phyloP scores from a whole-genome alignment of 1,140 invertebrate species.

The Drosophila pachea region DNA sequence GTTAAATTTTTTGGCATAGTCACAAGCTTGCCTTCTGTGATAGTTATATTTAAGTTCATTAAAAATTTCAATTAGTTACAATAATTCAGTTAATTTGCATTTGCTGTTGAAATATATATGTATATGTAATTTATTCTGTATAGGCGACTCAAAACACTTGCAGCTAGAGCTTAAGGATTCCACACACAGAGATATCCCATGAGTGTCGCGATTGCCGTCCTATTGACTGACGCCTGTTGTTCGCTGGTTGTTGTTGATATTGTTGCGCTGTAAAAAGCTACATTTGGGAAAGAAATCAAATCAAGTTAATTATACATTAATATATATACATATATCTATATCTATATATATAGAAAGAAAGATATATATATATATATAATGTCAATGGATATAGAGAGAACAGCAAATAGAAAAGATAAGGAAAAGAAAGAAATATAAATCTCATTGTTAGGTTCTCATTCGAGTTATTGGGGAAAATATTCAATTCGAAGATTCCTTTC shows the following conservation, averaged over 20 bases:
- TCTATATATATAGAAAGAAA: no score
- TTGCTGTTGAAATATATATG: conserved; percentile 46
- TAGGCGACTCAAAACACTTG: conserved; percentile 46
- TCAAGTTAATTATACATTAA: conserved; percentile 68
- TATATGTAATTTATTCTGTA: conserved; percentile 35
- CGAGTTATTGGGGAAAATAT: conserved; percentile 44
- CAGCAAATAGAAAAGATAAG: conserved; percentile 50
- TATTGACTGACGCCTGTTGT: conserved; percentile 43
- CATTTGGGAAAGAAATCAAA: conserved; percentile 76
- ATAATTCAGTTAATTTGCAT: conserved; percentile 58
- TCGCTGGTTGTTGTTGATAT: conserved; percentile 36
- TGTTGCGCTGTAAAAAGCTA: conserved; percentile 69
- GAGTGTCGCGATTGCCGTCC: conserved; percentile 29
- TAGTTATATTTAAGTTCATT: conserved; percentile 65
- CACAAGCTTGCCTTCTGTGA: conserved; percentile 67
- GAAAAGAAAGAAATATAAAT: conserved; percentile 39
- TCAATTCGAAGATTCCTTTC: conserved; percentile 54
- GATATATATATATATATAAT: no score
- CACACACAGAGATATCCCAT: conserved; percentile 39
- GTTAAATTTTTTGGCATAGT: conserved; percentile 55
- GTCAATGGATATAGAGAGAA: no score
- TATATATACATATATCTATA: conserved; percentile 32
- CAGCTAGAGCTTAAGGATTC: conserved; percentile 56
- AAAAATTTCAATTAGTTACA: conserved; percentile 70
- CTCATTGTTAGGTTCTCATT: conserved; percentile 34